A percentile compares a stretch with the other conserved stretches of the same genome.
phyloP scores from a whole-genome alignment of 2,888 invertebrate genomes.

The Steinernema scapterisci region DNA sequence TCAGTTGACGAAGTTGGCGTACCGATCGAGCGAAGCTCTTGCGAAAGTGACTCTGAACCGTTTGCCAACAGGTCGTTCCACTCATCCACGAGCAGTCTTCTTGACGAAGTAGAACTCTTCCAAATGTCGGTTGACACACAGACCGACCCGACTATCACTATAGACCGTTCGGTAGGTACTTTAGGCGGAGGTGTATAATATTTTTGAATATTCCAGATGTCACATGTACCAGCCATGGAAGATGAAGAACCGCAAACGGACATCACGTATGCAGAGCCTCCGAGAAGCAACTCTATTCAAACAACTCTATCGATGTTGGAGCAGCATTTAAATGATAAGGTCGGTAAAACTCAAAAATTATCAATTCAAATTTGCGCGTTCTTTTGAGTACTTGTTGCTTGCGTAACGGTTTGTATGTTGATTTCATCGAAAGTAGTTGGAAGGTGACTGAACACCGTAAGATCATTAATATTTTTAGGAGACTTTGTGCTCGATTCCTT shows the following conservation, averaged over 20 bases:
- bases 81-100: conserved; percentile 27
- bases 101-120: conserved; percentile 13
- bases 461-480: conserved; percentile 11
- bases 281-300: not conserved
- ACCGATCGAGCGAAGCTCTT: not conserved
- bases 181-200: too few species aligned
- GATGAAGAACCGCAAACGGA: not conserved
- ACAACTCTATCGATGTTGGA: conserved; percentile 2
- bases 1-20: not conserved
- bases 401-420: too few species aligned
- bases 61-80: not conserved
- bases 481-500: not conserved
- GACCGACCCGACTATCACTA: not conserved
- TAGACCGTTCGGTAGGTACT: not conserved
- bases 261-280: not conserved
- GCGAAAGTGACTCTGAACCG: not conserved
- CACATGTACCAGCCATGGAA: not conserved
- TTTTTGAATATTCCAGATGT: not conserved
- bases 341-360: not conserved
- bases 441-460: too few species aligned
- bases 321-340: conserved; percentile 22
- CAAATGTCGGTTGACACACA: not conserved
- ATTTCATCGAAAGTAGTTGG: too few species aligned
- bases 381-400: too few species aligned
- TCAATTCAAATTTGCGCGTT: not conserved